A percentile compares a stretch with the other conserved stretches of the same genome.
These are phyloP conservation scores for Lepas anatifera DNA, from an alignment of 2,888 invertebrate genomes.

Conservation along the genomic window DNA sequence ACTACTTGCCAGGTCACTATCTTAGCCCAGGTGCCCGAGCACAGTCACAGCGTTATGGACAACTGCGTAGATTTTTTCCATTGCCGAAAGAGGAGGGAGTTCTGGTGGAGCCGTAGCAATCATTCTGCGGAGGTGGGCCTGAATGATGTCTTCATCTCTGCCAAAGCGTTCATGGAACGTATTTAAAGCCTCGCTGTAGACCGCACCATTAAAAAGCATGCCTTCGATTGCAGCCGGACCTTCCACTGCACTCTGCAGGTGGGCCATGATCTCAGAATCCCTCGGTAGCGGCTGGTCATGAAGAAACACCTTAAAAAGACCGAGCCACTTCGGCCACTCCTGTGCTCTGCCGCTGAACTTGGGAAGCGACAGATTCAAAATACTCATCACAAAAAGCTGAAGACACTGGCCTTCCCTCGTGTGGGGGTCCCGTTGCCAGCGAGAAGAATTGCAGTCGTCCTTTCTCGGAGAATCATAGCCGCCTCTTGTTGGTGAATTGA, in stretches of 20 bases:
- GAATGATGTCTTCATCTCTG: neutral
- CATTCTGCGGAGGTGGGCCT: neutral
- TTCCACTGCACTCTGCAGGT: neutral
- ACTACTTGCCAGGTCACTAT: neutral
- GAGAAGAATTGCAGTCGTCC: too few species aligned
- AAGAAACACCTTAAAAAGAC: neutral
- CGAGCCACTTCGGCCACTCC: neutral
- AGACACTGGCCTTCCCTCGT: neutral
- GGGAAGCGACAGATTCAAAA: neutral
- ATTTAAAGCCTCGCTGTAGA: neutral
- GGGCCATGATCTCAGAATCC: neutral
- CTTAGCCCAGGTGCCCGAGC: too few species aligned
- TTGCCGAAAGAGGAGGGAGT: too few species aligned
- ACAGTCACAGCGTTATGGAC: too few species aligned
- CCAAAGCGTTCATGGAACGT: neutral
- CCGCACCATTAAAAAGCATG: neutral
- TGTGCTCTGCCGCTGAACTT: neutral
- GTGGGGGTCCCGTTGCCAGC: neutral
- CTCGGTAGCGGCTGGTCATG: too few species aligned
- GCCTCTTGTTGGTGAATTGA: too few species aligned
- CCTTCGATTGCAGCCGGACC: neutral
- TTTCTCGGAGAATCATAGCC: neutral
- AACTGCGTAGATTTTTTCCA: too few species aligned
- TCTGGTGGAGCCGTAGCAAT: too few species aligned
- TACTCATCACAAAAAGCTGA: neutral